phyloP scores from a whole-genome alignment of 1,140 invertebrate genomes.

The Spodoptera frugiperda region DNA sequence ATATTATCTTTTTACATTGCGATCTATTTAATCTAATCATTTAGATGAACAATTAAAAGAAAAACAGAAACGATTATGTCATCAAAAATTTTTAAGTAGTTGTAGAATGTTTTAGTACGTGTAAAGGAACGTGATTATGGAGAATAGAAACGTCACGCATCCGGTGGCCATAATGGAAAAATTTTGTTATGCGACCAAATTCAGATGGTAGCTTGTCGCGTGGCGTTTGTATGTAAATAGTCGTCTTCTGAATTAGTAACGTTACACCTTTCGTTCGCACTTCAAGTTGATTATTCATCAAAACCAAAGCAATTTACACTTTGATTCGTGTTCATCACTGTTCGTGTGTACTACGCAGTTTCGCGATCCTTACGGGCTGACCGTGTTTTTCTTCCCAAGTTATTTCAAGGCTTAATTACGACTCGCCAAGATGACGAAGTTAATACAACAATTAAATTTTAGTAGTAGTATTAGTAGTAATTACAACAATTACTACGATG shows the following conservation, averaged over 20 bases:
- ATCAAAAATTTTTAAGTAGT: conserved; percentile 5
- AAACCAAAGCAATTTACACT: conserved; percentile 53
- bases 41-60: not conserved
- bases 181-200: conserved; percentile 68
- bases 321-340: conserved; percentile 42
- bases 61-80: not conserved
- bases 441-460: conserved; percentile 84
- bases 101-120: conserved; percentile 39
- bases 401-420: conserved; percentile 81
- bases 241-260: conserved; percentile 33
- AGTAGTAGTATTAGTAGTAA: conserved; percentile 83
- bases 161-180: conserved; percentile 76
- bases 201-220: conserved; percentile 48
- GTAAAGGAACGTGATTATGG: conserved; percentile 60
- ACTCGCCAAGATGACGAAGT: conserved; percentile 82
- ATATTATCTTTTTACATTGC: too few species aligned
- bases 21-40: not conserved
- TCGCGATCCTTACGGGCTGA: conserved; percentile 64
- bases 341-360: conserved; percentile 73
- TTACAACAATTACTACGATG: conserved; percentile 72
- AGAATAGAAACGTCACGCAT: conserved; percentile 65
- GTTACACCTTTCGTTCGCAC: conserved; percentile 46
- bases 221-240: conserved; percentile 53
- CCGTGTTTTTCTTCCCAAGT: conserved; percentile 78
- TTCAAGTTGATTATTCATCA: conserved; percentile 56